Evolutionary conservation across 1,140 invertebrate species (phyloP).

Genomic region (Gryllus bimaculatus): DNA sequence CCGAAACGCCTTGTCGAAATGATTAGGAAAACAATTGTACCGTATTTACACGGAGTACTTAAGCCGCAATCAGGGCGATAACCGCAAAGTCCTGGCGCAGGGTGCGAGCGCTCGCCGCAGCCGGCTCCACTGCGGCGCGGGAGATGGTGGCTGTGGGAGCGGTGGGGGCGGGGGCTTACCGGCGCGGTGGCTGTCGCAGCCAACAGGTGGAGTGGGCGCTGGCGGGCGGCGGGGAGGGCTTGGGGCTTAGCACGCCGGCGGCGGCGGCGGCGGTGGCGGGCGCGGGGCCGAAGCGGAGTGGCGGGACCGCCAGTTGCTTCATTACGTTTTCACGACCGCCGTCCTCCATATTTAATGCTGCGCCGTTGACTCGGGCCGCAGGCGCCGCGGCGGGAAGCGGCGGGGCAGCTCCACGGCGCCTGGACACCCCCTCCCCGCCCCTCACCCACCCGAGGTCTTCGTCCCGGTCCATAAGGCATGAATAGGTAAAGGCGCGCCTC

Average conservation of each 20-base stretch:
- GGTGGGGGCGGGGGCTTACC: neutral
- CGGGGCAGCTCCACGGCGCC: no score
- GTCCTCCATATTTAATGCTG: neutral
- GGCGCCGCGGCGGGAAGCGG: neutral
- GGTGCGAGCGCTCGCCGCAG: neutral
- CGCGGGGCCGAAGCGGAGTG: neutral
- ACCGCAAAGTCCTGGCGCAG: neutral
- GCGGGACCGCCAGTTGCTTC: neutral
- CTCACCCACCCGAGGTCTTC: neutral
- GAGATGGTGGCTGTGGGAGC: no score
- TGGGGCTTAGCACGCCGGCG: neutral
- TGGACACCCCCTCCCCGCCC: neutral
- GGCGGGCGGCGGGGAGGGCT: neutral
- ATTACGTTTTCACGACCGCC: neutral
- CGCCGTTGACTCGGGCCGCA: neutral
- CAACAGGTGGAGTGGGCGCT: neutral
- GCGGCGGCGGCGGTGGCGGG: no score
- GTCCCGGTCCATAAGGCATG: neutral
- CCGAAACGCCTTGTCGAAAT: no score
- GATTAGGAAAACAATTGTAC: neutral
- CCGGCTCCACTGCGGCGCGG: neutral
- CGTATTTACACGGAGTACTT: neutral
- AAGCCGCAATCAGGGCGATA: neutral
- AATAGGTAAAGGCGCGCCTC: neutral
- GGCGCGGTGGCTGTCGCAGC: neutral